Evolutionary conservation across 1,140 invertebrate species (phyloP).

Genomic region (Drosophila nigrodunni): DNA sequence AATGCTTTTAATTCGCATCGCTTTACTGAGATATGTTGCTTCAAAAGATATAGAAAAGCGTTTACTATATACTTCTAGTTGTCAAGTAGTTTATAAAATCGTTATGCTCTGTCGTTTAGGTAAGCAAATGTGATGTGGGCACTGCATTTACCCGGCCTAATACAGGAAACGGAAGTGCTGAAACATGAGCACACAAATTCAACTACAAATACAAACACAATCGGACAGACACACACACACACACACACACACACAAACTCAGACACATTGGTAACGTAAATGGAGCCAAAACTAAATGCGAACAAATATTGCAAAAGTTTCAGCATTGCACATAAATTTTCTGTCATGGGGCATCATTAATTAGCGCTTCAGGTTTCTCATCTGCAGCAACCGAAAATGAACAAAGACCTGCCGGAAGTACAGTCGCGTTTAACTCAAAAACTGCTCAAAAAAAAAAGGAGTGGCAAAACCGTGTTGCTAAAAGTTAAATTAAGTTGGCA

Average conservation of each 20-base stretch:
- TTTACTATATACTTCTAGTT: background rate
- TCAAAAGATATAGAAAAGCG: too few species aligned
- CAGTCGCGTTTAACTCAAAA: slow-evolving; percentile 49
- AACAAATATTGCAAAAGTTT: slow-evolving; percentile 82
- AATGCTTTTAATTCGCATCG: too few species aligned
- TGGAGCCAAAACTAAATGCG: slow-evolving; percentile 65
- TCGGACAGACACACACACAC: slow-evolving; percentile 12
- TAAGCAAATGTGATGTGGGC: slow-evolving; percentile 63
- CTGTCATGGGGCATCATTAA: slow-evolving; percentile 82
- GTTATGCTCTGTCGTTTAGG: slow-evolving; percentile 23
- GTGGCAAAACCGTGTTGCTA: slow-evolving; percentile 47
- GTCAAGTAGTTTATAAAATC: slow-evolving; percentile 17
- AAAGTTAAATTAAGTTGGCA: slow-evolving; percentile 78
- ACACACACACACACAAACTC: slow-evolving; percentile 36
- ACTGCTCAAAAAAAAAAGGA: background rate
- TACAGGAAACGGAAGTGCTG: slow-evolving; percentile 77
- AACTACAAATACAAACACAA: background rate
- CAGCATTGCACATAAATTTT: slow-evolving; percentile 74
- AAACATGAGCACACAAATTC: slow-evolving; percentile 32
- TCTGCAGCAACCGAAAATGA: slow-evolving; percentile 10
- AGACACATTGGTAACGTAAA: slow-evolving; percentile 21
- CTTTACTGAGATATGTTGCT: too few species aligned
- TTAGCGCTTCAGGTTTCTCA: slow-evolving; percentile 56
- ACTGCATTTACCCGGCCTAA: slow-evolving; percentile 64
- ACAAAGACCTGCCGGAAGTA: slow-evolving; percentile 58